Conservation (phyloP, 2,888 invertebrate genomes). For the Idaea straminata region DNA sequence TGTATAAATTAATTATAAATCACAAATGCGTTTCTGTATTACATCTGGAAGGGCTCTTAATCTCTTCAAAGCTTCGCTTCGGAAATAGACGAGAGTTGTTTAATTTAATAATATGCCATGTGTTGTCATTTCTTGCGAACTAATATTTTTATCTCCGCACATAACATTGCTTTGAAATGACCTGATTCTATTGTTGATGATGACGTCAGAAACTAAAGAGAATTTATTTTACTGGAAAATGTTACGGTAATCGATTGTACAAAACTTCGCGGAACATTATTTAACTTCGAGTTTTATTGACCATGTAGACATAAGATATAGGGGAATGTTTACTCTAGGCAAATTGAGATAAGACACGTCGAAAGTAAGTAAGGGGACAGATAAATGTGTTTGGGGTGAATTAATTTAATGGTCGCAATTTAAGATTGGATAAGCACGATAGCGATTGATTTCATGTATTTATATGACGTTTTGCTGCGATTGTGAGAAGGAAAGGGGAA, state of each 20-base stretch:
- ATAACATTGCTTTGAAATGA: neutral
- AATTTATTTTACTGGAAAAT: neutral
- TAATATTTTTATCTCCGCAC: neutral
- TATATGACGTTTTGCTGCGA: neutral
- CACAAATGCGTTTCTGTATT: neutral
- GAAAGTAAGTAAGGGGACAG: conserved; percentile 3
- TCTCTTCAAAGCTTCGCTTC: neutral
- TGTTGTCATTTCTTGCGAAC: conserved; percentile 1
- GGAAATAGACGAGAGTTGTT: neutral
- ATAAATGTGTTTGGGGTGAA: conserved; percentile 14
- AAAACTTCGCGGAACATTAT: conserved; percentile 11
- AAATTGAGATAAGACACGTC: conserved; percentile 16
- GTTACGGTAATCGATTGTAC: neutral
- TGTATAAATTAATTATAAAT: conserved; percentile 1
- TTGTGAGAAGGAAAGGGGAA: neutral
- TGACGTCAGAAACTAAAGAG: conserved; percentile 4
- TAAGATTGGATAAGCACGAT: conserved; percentile 12
- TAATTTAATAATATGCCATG: conserved; percentile 2
- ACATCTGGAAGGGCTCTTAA: conserved; percentile 2
- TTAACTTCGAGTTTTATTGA: conserved; percentile 6
- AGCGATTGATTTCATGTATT: conserved; percentile 13
- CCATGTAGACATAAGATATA: conserved; percentile 3
- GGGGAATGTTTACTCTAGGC: conserved; percentile 3
- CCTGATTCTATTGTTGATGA: neutral
- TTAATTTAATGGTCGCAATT: conserved; percentile 16